Percentiles rank a stretch among this genome's conserved stretches.
These are phyloP conservation scores for Myopa testacea DNA, from an alignment of 2,888 invertebrate species.

Conservation along the genomic window DNA sequence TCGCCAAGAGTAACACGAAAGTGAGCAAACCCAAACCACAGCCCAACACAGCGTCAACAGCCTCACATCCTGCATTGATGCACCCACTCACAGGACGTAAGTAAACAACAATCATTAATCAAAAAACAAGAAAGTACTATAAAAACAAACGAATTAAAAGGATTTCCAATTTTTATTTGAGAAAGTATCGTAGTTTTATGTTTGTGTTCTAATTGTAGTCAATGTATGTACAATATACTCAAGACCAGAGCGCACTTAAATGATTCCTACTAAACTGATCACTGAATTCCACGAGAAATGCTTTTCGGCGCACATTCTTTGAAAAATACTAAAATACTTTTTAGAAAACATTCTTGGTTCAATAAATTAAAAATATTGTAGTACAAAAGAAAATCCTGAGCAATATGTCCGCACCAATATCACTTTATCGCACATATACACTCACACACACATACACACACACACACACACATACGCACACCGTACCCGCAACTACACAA, in stretches of 20 bases:
- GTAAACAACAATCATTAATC: constrained; percentile 72
- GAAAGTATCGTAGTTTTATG: constrained; percentile 26
- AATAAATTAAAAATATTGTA: background rate
- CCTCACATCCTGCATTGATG: constrained; percentile 99
- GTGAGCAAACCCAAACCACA: constrained; percentile 99
- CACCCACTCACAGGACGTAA: constrained; percentile 99
- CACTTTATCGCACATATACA: constrained; percentile 50
- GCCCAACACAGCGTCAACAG: constrained; percentile 95
- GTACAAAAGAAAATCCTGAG: constrained; percentile 41
- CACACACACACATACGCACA: constrained; percentile 26
- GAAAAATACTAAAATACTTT: constrained; percentile 35
- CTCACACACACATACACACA: constrained; percentile 33
- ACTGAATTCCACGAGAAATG: constrained; percentile 30
- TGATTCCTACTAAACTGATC: constrained; percentile 40
- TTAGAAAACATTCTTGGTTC: background rate
- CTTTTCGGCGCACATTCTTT: constrained; percentile 34
- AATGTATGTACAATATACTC: constrained; percentile 42
- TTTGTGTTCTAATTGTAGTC: constrained; percentile 42
- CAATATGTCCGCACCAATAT: constrained; percentile 57
- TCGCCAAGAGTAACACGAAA: constrained; percentile 99
- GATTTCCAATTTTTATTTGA: constrained; percentile 33
- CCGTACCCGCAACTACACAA: constrained; percentile 23
- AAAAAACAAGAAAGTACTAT: constrained; percentile 41
- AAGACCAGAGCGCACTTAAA: constrained; percentile 50
- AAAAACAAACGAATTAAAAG: constrained; percentile 49